phyloP scores from a whole-genome alignment of 2,113 vertebrate species.

The Patagioenas fasciata region DNA sequence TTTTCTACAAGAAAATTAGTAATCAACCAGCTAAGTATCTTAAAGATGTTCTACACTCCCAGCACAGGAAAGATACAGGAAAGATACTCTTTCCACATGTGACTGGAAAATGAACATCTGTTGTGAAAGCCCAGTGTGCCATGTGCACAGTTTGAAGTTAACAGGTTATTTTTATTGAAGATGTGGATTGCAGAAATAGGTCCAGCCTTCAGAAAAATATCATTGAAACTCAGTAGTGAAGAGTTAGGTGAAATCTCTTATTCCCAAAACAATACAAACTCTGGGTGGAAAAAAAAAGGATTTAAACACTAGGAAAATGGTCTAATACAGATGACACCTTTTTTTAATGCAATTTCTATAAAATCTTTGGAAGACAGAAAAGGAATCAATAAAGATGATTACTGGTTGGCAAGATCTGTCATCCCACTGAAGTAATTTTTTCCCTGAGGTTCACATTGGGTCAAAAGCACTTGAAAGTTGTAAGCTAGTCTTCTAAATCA shows the following conservation, averaged over 20 bases:
- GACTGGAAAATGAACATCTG: neutral
- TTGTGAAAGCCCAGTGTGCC: neutral
- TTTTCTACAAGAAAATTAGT: neutral
- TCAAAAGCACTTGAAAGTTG: neutral
- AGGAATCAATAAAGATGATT: neutral
- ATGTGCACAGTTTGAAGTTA: neutral
- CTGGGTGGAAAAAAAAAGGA: accelerated
- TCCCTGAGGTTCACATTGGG: neutral
- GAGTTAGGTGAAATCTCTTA: neutral
- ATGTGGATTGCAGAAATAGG: neutral
- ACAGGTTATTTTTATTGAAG: neutral
- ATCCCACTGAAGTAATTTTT: neutral
- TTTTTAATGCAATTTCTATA: neutral
- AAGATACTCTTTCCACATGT: neutral
- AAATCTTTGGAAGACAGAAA: neutral
- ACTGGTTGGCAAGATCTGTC: neutral
- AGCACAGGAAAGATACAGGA: neutral
- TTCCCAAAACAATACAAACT: neutral
- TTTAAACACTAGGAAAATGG: neutral
- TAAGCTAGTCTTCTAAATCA: neutral
- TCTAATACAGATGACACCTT: neutral
- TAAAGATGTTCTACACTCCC: neutral
- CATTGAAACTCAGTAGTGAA: neutral
- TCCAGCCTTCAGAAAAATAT: neutral
- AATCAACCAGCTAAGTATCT: neutral